A percentile compares a stretch with the other conserved stretches of the same genome.
Evolutionary conservation across 2,113 vertebrate genomes (phyloP).

Genomic region (Noctilio leporinus): DNA sequence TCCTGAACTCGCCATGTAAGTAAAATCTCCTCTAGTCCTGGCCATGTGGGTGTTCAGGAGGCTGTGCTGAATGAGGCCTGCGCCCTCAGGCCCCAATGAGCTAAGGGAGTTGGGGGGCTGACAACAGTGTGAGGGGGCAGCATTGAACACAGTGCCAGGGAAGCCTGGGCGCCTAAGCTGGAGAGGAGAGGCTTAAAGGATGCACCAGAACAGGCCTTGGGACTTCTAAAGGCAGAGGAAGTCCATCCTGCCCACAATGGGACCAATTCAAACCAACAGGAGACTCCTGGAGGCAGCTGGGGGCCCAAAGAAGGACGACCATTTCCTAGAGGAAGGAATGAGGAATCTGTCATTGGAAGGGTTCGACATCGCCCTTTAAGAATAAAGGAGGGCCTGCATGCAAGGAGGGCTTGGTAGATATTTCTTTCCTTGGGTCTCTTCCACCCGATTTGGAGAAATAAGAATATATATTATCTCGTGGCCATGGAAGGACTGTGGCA

Average conservation of each 20-base stretch:
- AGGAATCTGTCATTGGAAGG: background rate
- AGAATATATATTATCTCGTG: background rate
- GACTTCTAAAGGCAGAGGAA: background rate
- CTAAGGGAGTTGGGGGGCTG: background rate
- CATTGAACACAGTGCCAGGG: background rate
- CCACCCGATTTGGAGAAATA: background rate
- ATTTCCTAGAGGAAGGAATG: background rate
- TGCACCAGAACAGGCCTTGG: background rate
- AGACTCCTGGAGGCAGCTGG: background rate
- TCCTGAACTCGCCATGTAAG: background rate
- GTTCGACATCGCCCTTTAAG: background rate
- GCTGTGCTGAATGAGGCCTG: fast-evolving
- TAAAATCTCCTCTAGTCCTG: background rate
- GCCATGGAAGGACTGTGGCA: fast-evolving
- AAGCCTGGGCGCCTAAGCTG: background rate
- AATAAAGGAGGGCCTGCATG: background rate
- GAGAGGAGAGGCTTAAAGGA: background rate
- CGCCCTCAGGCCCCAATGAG: background rate
- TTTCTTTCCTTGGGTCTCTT: no score
- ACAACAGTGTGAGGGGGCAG: no score
- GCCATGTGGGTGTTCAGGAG: background rate
- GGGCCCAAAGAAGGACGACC: background rate
- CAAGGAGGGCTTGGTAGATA: background rate
- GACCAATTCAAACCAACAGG: background rate
- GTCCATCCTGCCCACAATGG: background rate